Evolutionary conservation across 1,140 invertebrate species (phyloP).

Genomic region (Calephelis nemesis): DNA sequence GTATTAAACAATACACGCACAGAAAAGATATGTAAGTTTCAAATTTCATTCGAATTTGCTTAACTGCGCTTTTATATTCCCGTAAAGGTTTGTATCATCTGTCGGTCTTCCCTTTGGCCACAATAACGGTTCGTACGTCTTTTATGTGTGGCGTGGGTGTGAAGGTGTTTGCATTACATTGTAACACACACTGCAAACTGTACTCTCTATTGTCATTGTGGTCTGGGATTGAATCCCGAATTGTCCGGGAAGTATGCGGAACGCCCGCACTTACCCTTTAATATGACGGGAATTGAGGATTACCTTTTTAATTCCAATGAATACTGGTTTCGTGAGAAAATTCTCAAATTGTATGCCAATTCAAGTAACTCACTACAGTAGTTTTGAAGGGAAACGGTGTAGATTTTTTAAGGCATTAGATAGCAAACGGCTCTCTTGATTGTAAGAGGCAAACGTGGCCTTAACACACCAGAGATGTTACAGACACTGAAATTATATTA

Average conservation of each 20-base stretch:
- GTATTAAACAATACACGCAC: too few species aligned
- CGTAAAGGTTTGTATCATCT: constrained; percentile 6
- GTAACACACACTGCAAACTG: neutral
- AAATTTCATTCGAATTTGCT: too few species aligned
- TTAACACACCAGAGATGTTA: too few species aligned
- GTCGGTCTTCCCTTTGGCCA: neutral
- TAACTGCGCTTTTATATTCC: neutral
- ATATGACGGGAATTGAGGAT: neutral
- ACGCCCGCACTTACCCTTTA: neutral
- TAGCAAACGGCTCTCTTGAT: too few species aligned
- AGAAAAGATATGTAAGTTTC: too few species aligned
- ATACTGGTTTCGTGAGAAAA: neutral
- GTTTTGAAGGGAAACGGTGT: too few species aligned
- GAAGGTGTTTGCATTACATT: constrained; percentile 2
- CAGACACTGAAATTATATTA: too few species aligned
- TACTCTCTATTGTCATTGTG: neutral
- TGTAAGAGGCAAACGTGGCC: too few species aligned
- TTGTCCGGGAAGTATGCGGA: neutral
- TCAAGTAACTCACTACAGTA: too few species aligned
- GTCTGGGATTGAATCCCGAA: neutral
- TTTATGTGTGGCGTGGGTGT: neutral
- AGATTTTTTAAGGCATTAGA: too few species aligned
- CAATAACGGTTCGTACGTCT: neutral
- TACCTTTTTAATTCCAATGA: neutral
- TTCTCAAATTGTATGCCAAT: neutral